Evolutionary conservation across 2,797 vertebrate genomes (phyloP).

Genomic region (Arnoldichthys spilopterus): DNA sequence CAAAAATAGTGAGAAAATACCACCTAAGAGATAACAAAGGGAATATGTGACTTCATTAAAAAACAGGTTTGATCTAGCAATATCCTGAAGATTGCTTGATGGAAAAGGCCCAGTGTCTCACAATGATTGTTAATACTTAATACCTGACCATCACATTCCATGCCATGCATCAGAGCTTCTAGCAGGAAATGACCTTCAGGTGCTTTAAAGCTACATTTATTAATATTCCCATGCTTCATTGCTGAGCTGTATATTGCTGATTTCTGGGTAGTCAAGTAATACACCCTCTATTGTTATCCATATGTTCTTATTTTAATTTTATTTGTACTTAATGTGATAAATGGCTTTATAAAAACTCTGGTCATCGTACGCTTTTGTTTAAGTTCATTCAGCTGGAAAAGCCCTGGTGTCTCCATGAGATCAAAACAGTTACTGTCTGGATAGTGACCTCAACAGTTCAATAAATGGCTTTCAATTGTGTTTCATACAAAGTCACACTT

Average conservation of each 20-base stretch:
- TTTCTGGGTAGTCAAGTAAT: neutral
- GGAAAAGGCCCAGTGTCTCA: slow-evolving; percentile 7
- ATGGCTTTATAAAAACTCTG: too few species aligned
- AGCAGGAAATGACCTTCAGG: slow-evolving; percentile 28
- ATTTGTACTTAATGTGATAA: too few species aligned
- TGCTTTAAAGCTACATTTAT: neutral
- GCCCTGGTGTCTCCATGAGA: neutral
- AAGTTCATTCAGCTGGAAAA: neutral
- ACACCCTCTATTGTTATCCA: neutral
- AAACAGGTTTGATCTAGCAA: slow-evolving; percentile 71
- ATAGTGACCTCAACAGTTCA: neutral
- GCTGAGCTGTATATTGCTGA: neutral
- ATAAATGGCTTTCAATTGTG: neutral
- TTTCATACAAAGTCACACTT: neutral
- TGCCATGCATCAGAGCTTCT: neutral
- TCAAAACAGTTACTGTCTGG: too few species aligned
- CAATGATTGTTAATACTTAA: slow-evolving; percentile 19
- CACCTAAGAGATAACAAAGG: slow-evolving; percentile 60
- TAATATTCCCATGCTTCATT: neutral
- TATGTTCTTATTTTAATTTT: neutral
- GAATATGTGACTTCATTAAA: slow-evolving; percentile 83
- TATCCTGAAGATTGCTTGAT: slow-evolving; percentile 25
- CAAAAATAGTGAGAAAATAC: slow-evolving; percentile 39
- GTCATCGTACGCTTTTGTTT: neutral
- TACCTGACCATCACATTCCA: neutral